Evolutionary conservation across 2,797 vertebrate species (phyloP).

Genomic region (Pangasius macronema): DNA sequence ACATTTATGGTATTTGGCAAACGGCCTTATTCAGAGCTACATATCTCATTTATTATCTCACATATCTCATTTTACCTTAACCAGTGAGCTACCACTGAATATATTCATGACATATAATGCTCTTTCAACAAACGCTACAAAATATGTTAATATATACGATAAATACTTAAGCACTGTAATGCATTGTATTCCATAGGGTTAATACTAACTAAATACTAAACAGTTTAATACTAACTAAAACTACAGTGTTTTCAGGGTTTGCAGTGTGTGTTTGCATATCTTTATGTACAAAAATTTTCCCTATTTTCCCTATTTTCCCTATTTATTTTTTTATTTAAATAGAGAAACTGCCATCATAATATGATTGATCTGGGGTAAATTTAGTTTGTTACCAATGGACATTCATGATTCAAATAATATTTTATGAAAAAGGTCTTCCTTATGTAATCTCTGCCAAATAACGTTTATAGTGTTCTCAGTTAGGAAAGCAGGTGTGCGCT

Average conservation of each 20-base stretch:
- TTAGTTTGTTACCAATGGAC: background rate
- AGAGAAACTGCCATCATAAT: background rate
- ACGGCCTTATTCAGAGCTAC: too few species aligned
- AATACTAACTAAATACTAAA: too few species aligned
- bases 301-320: background rate
- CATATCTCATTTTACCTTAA: too few species aligned
- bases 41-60: too few species aligned
- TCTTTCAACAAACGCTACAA: too few species aligned
- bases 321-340: background rate
- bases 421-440: background rate
- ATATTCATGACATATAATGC: too few species aligned
- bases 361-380: background rate
- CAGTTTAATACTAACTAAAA: too few species aligned
- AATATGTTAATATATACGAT: too few species aligned
- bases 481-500: slow-evolving; percentile 45
- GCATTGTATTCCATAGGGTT: too few species aligned
- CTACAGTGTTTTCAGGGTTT: background rate
- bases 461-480: background rate
- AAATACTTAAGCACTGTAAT: too few species aligned
- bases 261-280: background rate
- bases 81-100: too few species aligned
- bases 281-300: background rate
- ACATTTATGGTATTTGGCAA: too few species aligned
- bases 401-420: background rate
- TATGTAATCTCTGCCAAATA: background rate